phyloP scores from a whole-genome alignment of 2,888 invertebrate genomes.

The Ectemnius lituratus region DNA sequence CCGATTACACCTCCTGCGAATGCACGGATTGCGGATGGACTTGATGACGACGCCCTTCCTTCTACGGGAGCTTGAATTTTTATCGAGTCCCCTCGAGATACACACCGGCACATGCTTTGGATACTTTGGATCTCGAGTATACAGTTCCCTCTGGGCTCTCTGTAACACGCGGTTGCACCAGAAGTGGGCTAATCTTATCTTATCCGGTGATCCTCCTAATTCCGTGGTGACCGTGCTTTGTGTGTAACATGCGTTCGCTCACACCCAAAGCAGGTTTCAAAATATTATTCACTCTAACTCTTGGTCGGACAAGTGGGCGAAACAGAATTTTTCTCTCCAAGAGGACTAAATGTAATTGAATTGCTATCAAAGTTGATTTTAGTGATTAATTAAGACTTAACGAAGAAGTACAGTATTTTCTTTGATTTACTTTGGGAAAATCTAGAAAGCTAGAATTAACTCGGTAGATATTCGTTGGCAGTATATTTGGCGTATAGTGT shows the following conservation, averaged over 20 bases:
- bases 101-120: background rate
- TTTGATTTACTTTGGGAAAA: too few species aligned
- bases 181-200: slow-evolving; percentile 70
- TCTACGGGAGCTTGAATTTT: background rate
- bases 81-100: background rate
- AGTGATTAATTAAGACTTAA: too few species aligned
- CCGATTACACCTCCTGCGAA: too few species aligned
- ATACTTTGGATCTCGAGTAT: slow-evolving; percentile 45
- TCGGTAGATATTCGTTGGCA: too few species aligned
- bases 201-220: slow-evolving; percentile 70
- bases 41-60: too few species aligned
- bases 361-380: too few species aligned
- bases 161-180: slow-evolving; percentile 53
- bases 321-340: too few species aligned
- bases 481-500: too few species aligned
- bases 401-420: too few species aligned
- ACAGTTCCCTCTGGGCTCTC: slow-evolving; percentile 12
- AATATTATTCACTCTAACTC: background rate
- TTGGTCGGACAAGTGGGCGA: too few species aligned
- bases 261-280: background rate
- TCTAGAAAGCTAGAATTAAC: too few species aligned
- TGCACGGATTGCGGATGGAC: background rate
- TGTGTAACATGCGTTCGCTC: slow-evolving; percentile 36
- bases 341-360: too few species aligned
- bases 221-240: slow-evolving; percentile 48